These are phyloP conservation scores for Omphaloscelis lunosa DNA, from an alignment of 2,888 invertebrate species.

Conservation along the genomic window DNA sequence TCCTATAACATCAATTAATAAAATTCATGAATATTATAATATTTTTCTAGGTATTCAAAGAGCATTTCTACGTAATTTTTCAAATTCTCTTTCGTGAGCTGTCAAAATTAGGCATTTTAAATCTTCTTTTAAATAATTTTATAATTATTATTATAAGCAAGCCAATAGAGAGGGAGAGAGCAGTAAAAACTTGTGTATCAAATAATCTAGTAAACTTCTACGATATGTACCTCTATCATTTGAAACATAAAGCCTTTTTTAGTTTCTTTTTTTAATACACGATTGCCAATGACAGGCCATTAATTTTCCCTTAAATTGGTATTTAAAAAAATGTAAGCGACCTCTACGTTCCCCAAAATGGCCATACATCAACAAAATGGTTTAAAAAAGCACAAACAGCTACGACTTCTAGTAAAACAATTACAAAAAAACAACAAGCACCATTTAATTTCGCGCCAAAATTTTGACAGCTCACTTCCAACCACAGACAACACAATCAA, in stretches of 20 bases:
- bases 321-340: background rate
- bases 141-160: conserved; percentile 2
- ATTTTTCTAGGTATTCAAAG: conserved; percentile 35
- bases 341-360: background rate
- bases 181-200: conserved; percentile 3
- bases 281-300: background rate
- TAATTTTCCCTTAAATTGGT: background rate
- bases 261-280: background rate
- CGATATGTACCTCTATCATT: too few species aligned
- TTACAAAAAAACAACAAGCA: conserved; percentile 45
- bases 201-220: background rate
- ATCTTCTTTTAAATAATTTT: background rate
- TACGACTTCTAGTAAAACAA: background rate
- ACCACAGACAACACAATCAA: conserved; percentile 54
- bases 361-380: background rate
- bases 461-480: conserved; percentile 64
- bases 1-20: background rate
- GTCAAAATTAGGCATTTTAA: conserved; percentile 58
- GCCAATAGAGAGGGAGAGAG: conserved; percentile 41
- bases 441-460: conserved; percentile 50
- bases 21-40: background rate
- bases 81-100: conserved; percentile 56
- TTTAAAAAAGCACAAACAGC: background rate
- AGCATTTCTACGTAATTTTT: conserved; percentile 38
- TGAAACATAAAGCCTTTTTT: background rate